These are phyloP conservation scores for Caranx ignobilis DNA, from an alignment of 2,113 vertebrate genomes.

Conservation along the genomic window DNA sequence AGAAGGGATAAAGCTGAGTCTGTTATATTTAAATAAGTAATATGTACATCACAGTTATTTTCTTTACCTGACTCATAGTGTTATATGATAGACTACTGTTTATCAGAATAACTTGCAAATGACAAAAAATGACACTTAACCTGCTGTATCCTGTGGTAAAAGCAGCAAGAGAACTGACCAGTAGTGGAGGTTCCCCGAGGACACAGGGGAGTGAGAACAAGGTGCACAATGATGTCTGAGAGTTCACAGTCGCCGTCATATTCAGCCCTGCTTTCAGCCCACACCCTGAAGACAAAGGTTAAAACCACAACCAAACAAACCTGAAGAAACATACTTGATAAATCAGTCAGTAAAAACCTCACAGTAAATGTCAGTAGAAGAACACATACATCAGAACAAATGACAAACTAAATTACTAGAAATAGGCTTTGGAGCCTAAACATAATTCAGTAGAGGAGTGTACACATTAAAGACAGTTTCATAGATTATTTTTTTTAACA, in stretches of 20 bases:
- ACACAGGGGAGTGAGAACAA: neutral
- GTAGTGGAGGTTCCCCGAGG: no score
- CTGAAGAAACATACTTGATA: neutral
- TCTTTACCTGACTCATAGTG: no score
- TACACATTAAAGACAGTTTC: no score
- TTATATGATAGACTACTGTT: no score
- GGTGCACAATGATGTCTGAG: neutral
- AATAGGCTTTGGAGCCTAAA: no score
- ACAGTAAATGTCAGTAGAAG: neutral
- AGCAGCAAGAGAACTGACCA: neutral
- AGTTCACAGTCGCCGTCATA: neutral
- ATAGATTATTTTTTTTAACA: no score
- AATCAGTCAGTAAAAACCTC: neutral
- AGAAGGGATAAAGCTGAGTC: no score
- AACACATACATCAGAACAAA: neutral
- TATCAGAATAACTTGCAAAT: no score
- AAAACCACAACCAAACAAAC: neutral
- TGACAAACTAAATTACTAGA: neutral
- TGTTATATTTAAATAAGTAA: no score
- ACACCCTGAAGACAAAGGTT: conserved; percentile 23
- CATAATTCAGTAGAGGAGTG: no score
- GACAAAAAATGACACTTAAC: no score
- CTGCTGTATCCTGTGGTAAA: neutral
- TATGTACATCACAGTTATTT: no score
- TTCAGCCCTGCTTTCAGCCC: neutral